Percentiles rank a stretch among this genome's conserved stretches.
These are phyloP conservation scores for Gallinago nigripennis DNA, from an alignment of 2,797 vertebrate species.

Conservation along the genomic window DNA sequence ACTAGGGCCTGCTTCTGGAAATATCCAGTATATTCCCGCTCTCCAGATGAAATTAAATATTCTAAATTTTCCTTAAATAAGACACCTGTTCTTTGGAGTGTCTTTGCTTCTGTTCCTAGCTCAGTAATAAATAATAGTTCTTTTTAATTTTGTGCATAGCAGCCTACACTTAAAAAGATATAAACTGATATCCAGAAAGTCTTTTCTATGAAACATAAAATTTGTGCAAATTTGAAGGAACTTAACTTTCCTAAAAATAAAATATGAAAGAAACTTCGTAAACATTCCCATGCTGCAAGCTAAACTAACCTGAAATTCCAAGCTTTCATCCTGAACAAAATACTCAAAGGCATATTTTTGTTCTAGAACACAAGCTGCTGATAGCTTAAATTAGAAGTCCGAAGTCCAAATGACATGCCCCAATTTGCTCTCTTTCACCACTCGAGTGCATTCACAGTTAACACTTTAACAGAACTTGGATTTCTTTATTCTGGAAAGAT, in stretches of 20 bases:
- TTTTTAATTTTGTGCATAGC: not conserved
- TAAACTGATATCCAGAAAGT: not conserved
- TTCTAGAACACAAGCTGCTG: not conserved
- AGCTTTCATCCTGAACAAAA: not conserved
- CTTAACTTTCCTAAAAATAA: not conserved
- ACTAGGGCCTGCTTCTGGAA: not conserved
- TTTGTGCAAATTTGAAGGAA: not conserved
- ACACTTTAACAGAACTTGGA: not conserved
- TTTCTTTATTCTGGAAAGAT: not conserved
- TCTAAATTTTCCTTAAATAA: not conserved
- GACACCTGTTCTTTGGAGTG: not conserved
- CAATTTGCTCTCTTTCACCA: not conserved
- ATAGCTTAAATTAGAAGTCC: not conserved
- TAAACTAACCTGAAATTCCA: not conserved
- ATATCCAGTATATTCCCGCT: not conserved
- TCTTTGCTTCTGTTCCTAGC: not conserved
- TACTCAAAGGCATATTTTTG: not conserved
- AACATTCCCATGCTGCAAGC: not conserved
- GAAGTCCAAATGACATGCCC: not conserved
- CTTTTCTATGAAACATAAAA: not conserved
- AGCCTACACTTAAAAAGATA: not conserved
- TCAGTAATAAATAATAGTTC: not conserved
- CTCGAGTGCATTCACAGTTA: not conserved
- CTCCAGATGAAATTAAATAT: not conserved
- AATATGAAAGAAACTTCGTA: not conserved